These are phyloP conservation scores for Hippopotamus amphibius DNA, from an alignment of 2,113 vertebrate species.

Conservation along the genomic window DNA sequence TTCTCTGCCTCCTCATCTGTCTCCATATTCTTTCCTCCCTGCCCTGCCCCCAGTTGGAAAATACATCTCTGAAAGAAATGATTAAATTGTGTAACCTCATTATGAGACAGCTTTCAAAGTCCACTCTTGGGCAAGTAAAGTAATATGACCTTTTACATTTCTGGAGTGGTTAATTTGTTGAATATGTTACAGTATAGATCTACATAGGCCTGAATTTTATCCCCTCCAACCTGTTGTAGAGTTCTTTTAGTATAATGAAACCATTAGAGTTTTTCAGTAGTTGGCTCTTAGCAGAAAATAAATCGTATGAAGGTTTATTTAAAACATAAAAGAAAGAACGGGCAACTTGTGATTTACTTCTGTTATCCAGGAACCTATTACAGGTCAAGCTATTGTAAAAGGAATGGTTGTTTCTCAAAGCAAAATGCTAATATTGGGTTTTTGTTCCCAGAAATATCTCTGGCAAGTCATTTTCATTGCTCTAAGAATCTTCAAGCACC, in stretches of 20 bases:
- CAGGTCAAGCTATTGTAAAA: not conserved
- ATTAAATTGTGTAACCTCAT: not conserved
- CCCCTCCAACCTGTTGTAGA: not conserved
- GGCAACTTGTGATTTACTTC: not conserved
- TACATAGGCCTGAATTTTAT: not conserved
- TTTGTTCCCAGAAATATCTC: constrained; percentile 24
- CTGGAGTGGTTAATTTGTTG: not conserved
- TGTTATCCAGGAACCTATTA: not conserved
- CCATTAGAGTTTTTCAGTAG: not conserved
- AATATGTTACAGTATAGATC: not conserved
- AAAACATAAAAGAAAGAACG: not conserved
- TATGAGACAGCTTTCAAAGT: not conserved
- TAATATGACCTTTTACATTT: not conserved
- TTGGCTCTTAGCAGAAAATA: not conserved
- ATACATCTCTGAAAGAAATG: constrained; percentile 41
- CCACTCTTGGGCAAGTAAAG: not conserved
- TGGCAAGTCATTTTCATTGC: constrained; percentile 20
- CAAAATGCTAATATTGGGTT: not conserved
- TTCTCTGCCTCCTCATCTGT: not conserved
- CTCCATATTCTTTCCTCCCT: not conserved
- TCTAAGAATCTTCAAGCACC: not conserved
- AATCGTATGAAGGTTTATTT: not conserved
- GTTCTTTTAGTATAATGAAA: not conserved
- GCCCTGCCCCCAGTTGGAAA: not conserved
- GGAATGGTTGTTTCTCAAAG: constrained; percentile 27